Evolutionary conservation across 2,113 vertebrate species (phyloP).

Genomic region (Colaptes auratus): DNA sequence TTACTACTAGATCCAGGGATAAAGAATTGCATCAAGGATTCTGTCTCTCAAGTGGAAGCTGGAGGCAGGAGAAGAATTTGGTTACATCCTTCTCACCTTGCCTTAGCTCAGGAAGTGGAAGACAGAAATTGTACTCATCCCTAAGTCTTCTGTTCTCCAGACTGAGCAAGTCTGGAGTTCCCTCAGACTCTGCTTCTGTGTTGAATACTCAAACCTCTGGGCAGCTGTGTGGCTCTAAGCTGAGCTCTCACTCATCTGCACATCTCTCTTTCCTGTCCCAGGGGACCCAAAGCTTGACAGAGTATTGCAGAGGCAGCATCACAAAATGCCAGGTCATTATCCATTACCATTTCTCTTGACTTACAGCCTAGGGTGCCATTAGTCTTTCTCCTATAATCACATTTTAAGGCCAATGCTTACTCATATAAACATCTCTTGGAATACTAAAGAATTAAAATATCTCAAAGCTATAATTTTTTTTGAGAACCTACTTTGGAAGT

Average conservation of each 20-base stretch:
- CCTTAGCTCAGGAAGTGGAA: background rate
- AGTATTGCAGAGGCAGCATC: background rate
- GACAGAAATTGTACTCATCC: background rate
- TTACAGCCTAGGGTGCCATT: background rate
- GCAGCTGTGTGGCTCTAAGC: background rate
- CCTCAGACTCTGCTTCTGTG: background rate
- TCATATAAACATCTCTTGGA: background rate
- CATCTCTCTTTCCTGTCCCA: background rate
- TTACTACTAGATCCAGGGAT: background rate
- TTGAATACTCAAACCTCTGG: accelerated
- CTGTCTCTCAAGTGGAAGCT: background rate
- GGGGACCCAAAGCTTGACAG: background rate
- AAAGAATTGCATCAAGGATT: background rate
- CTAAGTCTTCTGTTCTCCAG: background rate
- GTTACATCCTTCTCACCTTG: accelerated
- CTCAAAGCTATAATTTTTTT: background rate
- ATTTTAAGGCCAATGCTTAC: background rate
- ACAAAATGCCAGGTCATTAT: background rate
- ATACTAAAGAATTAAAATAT: background rate
- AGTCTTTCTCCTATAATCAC: background rate
- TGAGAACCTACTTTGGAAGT: background rate
- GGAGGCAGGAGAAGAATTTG: background rate
- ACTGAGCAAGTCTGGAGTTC: background rate
- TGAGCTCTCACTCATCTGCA: background rate
- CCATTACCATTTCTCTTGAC: background rate